These are phyloP conservation scores for Dascyllus trimaculatus DNA, from an alignment of 2,113 vertebrate species.

Conservation along the genomic window DNA sequence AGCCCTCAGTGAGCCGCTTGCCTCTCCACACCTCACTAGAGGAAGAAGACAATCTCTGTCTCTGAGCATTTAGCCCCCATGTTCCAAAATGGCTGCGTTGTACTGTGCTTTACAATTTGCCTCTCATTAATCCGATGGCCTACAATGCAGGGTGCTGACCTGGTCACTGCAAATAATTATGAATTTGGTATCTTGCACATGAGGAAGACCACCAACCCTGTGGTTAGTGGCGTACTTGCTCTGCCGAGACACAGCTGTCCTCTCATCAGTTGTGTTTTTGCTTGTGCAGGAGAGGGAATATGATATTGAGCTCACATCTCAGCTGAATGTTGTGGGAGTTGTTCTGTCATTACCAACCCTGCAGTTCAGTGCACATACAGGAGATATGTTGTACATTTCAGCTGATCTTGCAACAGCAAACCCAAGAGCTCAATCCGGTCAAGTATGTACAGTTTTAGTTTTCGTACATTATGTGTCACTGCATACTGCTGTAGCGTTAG, in stretches of 20 bases:
- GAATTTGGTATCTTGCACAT: neutral
- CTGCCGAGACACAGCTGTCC: neutral
- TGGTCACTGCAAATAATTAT: neutral
- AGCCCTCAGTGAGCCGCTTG: slow-evolving; percentile 15
- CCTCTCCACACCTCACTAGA: slow-evolving; percentile 43
- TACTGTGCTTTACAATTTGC: neutral
- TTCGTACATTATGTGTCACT: slow-evolving; percentile 8
- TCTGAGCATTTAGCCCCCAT: slow-evolving; percentile 7
- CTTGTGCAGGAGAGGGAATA: neutral
- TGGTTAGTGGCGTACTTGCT: neutral
- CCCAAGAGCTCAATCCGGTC: slow-evolving; percentile 10
- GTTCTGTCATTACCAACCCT: neutral
- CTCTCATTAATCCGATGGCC: neutral
- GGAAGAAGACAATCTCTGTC: slow-evolving; percentile 6
- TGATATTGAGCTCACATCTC: slow-evolving; percentile 19
- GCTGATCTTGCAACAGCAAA: neutral
- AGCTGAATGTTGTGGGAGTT: slow-evolving; percentile 22
- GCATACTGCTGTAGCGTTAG: neutral
- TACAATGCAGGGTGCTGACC: neutral
- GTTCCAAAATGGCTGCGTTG: slow-evolving; percentile 6
- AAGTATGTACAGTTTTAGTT: slow-evolving; percentile 15
- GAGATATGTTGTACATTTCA: slow-evolving; percentile 29
- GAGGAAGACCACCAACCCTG: neutral
- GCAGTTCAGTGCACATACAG: slow-evolving; percentile 13
- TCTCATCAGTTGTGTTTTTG: slow-evolving; percentile 8